phyloP scores from a whole-genome alignment of 2,113 vertebrate species.

The Chroicocephalus ridibundus region DNA sequence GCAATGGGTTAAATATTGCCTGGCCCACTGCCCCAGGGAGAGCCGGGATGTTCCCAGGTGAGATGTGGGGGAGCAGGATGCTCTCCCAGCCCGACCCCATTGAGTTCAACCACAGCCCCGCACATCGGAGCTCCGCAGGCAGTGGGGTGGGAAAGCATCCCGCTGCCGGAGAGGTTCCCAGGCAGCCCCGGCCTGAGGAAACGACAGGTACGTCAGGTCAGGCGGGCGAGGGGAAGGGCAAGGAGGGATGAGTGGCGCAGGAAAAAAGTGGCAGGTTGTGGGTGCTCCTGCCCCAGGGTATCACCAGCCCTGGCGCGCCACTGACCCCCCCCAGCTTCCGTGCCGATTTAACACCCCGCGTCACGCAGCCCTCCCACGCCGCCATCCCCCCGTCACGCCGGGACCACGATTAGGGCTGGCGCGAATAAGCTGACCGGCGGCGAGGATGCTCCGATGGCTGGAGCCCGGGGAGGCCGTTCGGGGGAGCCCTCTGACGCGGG shows the following conservation, averaged over 20 bases:
- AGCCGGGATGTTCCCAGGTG: not conserved
- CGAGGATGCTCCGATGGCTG: not conserved
- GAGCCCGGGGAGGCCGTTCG: not conserved
- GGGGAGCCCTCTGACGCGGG: not conserved
- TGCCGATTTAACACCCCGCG: fast-evolving
- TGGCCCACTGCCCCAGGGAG: not conserved
- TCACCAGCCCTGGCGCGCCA: not conserved
- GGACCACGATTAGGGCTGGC: fast-evolving
- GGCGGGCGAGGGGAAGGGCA: not conserved
- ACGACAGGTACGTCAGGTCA: not conserved
- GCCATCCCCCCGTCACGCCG: fast-evolving
- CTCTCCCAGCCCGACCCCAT: not conserved
- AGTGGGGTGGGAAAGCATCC: fast-evolving
- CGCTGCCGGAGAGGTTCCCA: not conserved
- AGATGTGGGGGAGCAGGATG: not conserved
- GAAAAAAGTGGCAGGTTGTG: not conserved
- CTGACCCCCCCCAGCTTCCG: not conserved
- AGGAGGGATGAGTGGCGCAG: not conserved
- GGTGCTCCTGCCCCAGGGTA: not conserved
- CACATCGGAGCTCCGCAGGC: not conserved
- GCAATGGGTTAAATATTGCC: not conserved
- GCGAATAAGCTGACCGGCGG: fast-evolving
- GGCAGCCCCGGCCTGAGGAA: not conserved
- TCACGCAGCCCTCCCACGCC: not conserved
- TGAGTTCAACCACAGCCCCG: not conserved